Evolutionary conservation across 2,888 invertebrate species (phyloP).

Genomic region (Helleia helle): DNA sequence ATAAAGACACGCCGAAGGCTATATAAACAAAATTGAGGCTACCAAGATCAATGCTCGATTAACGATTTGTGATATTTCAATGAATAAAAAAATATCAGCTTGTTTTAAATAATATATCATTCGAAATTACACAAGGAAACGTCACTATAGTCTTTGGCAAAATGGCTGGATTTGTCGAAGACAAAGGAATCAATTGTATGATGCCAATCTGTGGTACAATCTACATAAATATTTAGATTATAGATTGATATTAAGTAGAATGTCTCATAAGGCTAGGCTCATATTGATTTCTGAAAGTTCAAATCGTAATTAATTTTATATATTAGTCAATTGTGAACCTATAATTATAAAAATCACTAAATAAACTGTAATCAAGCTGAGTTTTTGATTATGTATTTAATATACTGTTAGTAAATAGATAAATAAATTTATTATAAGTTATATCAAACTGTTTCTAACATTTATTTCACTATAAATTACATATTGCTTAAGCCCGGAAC

Average conservation of each 20-base stretch:
- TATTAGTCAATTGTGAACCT: conserved; percentile 13
- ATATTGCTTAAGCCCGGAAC: no score
- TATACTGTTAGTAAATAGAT: not conserved
- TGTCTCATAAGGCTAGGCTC: no score
- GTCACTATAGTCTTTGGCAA: conserved; percentile 29
- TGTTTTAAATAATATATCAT: no score
- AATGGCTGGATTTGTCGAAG: conserved; percentile 45
- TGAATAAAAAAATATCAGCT: conserved; percentile 9
- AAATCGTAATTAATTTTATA: no score
- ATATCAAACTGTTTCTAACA: not conserved
- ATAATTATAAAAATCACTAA: not conserved
- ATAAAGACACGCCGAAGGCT: conserved; percentile 16
- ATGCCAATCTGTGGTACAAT: no score
- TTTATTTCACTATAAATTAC: no score
- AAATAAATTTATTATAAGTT: not conserved
- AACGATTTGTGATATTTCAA: conserved; percentile 15
- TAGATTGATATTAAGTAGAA: no score
- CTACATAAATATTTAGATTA: no score
- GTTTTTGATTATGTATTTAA: not conserved
- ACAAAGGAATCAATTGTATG: no score
- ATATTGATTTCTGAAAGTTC: no score
- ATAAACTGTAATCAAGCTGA: not conserved
- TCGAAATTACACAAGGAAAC: no score
- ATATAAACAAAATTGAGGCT: not conserved
- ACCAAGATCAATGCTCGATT: not conserved